phyloP scores from a whole-genome alignment of 2,888 invertebrate genomes.

The Prosopocoilus inquinatus region DNA sequence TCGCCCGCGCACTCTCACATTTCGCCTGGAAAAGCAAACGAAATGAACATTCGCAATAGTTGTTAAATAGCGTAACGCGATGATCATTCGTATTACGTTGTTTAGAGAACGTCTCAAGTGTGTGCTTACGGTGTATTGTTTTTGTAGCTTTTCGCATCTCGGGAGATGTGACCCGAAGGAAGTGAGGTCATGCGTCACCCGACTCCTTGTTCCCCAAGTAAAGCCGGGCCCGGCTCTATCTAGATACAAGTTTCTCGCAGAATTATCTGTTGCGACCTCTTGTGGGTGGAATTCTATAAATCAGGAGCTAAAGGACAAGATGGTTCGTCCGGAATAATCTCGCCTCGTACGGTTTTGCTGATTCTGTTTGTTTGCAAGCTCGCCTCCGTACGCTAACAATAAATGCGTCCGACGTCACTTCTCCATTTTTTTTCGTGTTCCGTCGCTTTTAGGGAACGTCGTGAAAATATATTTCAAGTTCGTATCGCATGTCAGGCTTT shows the following conservation, averaged over 20 bases:
- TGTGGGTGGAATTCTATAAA: slow-evolving; percentile 17
- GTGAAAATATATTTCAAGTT: no score
- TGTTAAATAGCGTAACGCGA: slow-evolving; percentile 29
- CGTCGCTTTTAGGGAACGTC: no score
- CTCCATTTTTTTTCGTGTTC: no score
- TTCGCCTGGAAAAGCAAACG: no score
- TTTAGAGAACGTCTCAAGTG: slow-evolving; percentile 8
- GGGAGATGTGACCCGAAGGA: slow-evolving; percentile 18
- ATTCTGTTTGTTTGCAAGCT: neutral
- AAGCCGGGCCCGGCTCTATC: slow-evolving; percentile 3
- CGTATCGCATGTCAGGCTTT: no score
- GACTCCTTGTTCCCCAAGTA: slow-evolving; percentile 1
- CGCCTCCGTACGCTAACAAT: no score
- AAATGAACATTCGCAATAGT: no score
- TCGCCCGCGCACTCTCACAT: no score
- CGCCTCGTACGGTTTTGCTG: neutral
- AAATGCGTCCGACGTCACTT: no score
- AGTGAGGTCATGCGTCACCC: slow-evolving; percentile 14
- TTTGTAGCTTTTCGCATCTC: slow-evolving; percentile 19
- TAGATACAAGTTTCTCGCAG: slow-evolving; percentile 11
- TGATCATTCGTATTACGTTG: slow-evolving; percentile 25
- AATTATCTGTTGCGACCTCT: slow-evolving; percentile 22
- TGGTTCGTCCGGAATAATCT: slow-evolving; percentile 1
- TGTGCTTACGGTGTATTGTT: slow-evolving; percentile 17
- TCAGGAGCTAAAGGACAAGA: slow-evolving; percentile 9